Conservation (phyloP, 2,797 vertebrate species). For the Molossus alvarezi region DNA sequence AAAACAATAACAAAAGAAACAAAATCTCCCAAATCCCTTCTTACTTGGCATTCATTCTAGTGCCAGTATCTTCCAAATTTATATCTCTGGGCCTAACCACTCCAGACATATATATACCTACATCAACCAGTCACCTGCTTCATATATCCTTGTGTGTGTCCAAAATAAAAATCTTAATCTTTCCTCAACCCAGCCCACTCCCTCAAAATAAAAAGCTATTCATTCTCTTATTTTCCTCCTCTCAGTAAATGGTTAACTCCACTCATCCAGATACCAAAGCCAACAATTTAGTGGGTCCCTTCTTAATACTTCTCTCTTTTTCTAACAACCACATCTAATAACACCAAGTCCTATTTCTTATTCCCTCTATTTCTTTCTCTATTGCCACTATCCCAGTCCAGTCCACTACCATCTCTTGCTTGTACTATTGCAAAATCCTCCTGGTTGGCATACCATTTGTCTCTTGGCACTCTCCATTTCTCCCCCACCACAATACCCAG, state of each 20-base stretch:
- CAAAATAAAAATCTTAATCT: conserved; percentile 32
- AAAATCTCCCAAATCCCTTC: neutral
- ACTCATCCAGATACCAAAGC: neutral
- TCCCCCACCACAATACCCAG: neutral
- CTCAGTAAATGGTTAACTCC: neutral
- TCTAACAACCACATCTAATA: neutral
- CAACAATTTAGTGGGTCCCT: neutral
- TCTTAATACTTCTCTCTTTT: neutral
- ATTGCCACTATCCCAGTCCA: neutral
- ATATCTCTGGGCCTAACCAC: neutral
- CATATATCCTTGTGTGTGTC: neutral
- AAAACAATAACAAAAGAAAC: neutral
- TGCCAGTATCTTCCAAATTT: neutral
- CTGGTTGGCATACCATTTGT: neutral
- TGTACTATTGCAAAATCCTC: neutral
- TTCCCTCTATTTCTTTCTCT: conserved; percentile 4
- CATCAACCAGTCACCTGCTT: neutral
- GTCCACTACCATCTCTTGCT: neutral
- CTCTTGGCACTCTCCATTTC: neutral
- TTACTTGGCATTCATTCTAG: neutral
- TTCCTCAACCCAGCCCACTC: neutral
- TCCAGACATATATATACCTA: neutral
- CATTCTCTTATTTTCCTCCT: neutral
- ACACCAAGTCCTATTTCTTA: conserved; percentile 1
- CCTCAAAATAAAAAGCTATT: neutral